These are phyloP conservation scores for Eurytoma adleriae DNA, from an alignment of 2,888 invertebrate genomes.

Conservation along the genomic window DNA sequence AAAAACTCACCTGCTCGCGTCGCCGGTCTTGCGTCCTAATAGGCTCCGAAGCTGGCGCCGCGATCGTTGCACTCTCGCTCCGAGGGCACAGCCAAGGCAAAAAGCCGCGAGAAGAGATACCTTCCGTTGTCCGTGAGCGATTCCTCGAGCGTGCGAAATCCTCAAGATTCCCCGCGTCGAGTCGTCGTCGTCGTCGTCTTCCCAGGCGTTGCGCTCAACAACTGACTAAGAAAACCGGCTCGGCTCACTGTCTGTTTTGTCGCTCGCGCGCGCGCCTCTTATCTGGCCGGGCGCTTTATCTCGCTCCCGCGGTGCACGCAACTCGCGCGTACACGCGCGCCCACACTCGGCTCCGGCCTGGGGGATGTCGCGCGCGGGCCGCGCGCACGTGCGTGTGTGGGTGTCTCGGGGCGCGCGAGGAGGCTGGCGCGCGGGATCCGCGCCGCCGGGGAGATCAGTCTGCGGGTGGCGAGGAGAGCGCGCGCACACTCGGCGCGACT, in stretches of 20 bases:
- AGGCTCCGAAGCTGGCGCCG: too few species aligned
- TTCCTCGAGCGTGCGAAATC: too few species aligned
- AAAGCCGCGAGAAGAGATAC: neutral
- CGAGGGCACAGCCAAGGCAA: neutral
- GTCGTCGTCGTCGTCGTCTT: neutral
- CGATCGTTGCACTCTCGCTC: too few species aligned
- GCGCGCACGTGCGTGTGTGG: neutral
- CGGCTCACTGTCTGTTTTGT: conserved; percentile 2
- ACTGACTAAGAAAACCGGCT: neutral
- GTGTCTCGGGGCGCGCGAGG: neutral
- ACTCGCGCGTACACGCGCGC: neutral
- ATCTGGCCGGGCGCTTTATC: neutral
- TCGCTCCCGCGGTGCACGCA: conserved; percentile 10
- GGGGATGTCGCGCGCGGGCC: conserved; percentile 1
- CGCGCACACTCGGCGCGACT: neutral
- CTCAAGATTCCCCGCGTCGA: too few species aligned
- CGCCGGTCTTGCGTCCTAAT: too few species aligned
- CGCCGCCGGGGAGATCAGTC: neutral
- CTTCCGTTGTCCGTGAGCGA: too few species aligned
- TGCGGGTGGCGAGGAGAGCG: neutral
- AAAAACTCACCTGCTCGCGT: too few species aligned
- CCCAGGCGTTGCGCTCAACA: neutral
- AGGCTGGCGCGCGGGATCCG: neutral
- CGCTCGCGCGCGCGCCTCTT: neutral
- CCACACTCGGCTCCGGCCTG: neutral